These are phyloP conservation scores for Paralichthys olivaceus DNA, from an alignment of 2,113 vertebrate species.

Conservation along the genomic window DNA sequence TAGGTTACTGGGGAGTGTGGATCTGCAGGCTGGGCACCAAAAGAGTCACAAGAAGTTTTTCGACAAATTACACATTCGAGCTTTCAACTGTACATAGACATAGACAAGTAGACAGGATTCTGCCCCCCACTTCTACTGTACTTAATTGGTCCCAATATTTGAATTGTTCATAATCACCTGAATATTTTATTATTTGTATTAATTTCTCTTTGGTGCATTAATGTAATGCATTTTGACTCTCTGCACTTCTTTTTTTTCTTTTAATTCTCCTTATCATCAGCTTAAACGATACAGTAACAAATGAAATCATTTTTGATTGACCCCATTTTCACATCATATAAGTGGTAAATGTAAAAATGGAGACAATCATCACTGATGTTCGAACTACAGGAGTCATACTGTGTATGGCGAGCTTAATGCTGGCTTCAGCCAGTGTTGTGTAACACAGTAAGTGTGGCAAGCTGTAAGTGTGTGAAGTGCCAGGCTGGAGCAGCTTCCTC, in stretches of 20 bases:
- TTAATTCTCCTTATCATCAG: no score
- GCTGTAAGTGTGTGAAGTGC: slow-evolving; percentile 38
- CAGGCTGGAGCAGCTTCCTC: slow-evolving; percentile 48
- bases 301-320: no score
- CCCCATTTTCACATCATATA: no score
- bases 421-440: slow-evolving; percentile 25
- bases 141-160: background rate
- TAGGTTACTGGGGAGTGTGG: slow-evolving; percentile 7
- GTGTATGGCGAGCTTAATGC: background rate
- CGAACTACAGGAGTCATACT: background rate
- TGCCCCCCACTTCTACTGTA: no score
- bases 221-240: no score
- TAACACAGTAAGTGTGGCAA: slow-evolving; percentile 60
- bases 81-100: no score
- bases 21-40: slow-evolving; percentile 2
- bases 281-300: no score
- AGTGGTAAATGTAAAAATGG: background rate
- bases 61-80: no score
- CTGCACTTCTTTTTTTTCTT: no score
- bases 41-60: background rate
- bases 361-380: background rate
- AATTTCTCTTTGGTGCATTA: background rate
- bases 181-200: no score
- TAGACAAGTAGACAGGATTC: no score
- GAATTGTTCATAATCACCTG: no score